Base-by-base conservation (phyloP, 2,888 invertebrate species). In the Drosophila limbata region DNA sequence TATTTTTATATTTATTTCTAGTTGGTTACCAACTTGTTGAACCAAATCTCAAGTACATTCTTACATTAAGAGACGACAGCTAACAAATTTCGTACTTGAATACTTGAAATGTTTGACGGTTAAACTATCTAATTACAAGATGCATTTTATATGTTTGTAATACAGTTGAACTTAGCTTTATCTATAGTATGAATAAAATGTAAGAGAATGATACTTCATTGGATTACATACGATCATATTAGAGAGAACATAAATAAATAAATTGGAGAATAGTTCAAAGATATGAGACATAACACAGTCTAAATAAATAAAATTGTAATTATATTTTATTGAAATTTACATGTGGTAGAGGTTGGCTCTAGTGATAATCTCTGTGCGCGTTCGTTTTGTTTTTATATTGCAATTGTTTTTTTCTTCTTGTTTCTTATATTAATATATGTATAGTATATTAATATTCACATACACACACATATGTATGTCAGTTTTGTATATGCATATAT, bases 251-350 rank as follows among this genome's bases (percentile, higher is more conserved):
- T 4, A 4, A 19, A 19, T 10, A 19, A 44, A 25, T 13, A 6
- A 19, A n/a, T 8, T n/a, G 44, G 8, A 8, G 8, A 21, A 44
- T 6, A 25, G 15, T 13, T 15, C 9, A 47, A 33, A n/a, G 21
- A 15, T 10, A 21, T 35, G 11, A 35, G 15, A 35, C 9, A 13
- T n/a, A 21, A 33, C 9, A 21, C 13, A 61, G 51, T 57, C 40
- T 28, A 75, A 59, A 62, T 60, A 40, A 62, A 66, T 79, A 68
- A 63, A 83, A 60, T 81, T 63, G 42, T 72, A 56, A 39, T 74
- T 67, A 57, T 62, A 57, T 55, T 72, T 71, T 65, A 61, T 47
- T 84, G 52, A 69, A 77, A 86, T 82, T 80, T 81, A 80, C 86
- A 83, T 65, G 56, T 66, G 63, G 60, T 42, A 53, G 72, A 79